Conservation (phyloP, 1,140 invertebrate species). For the Drosophila carrolli region DNA sequence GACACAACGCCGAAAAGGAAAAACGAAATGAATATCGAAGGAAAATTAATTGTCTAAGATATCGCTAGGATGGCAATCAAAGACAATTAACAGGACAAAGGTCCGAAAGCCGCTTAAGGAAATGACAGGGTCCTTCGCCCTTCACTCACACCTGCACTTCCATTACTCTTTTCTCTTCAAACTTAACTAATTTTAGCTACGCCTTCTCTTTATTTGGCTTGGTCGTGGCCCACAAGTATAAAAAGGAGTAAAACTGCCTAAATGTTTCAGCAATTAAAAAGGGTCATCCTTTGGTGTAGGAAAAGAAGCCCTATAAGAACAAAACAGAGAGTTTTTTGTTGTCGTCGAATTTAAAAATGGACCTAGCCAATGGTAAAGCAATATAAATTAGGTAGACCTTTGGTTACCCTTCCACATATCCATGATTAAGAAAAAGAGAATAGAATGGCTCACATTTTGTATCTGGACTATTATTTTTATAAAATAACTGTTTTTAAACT, state of each 20-base stretch:
- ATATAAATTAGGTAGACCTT: background rate
- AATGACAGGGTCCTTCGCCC: slow-evolving; percentile 13
- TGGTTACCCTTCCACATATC: background rate
- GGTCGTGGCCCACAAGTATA: slow-evolving; percentile 4
- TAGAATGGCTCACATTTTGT: too few relatives aligned
- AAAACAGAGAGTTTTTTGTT: slow-evolving; percentile 30
- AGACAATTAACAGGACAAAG: slow-evolving; percentile 50
- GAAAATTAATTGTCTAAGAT: slow-evolving; percentile 45
- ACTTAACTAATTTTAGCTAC: slow-evolving; percentile 38
- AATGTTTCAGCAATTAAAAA: slow-evolving; percentile 70
- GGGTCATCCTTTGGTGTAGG: slow-evolving; percentile 42
- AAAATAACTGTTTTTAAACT: too few relatives aligned
- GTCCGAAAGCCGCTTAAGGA: slow-evolving; percentile 25
- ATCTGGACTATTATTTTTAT: too few relatives aligned
- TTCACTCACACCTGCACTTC: slow-evolving; percentile 12
- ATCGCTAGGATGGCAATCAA: slow-evolving; percentile 25
- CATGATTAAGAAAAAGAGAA: too few relatives aligned
- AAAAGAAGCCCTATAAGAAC: slow-evolving; percentile 27
- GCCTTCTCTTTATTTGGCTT: slow-evolving; percentile 17
- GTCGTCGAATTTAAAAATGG: background rate
- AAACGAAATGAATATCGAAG: slow-evolving; percentile 18
- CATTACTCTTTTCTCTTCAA: background rate
- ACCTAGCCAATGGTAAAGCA: background rate
- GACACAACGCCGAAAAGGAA: slow-evolving; percentile 11
- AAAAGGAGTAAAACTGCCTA: slow-evolving; percentile 30